Evolutionary conservation across 2,797 vertebrate species (phyloP).

Genomic region (Arctocebus calabarensis): DNA sequence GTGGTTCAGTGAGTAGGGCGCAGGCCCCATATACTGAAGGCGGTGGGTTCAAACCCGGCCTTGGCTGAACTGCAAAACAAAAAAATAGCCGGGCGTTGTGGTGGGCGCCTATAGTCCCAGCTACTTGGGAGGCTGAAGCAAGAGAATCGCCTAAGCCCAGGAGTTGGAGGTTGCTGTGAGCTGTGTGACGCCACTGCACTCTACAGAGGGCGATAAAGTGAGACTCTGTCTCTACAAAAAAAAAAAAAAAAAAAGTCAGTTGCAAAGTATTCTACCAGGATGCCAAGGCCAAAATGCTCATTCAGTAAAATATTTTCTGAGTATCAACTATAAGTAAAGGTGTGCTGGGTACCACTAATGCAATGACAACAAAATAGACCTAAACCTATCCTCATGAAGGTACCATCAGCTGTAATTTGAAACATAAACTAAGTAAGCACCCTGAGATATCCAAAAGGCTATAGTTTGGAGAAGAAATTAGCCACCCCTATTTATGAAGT

Average conservation of each 20-base stretch:
- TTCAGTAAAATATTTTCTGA: slow-evolving; percentile 9
- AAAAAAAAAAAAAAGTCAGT: background rate
- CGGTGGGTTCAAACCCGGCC: no score
- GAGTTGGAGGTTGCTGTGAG: no score
- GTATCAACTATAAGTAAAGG: background rate
- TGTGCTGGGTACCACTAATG: background rate
- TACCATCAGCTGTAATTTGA: background rate
- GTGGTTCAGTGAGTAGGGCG: no score
- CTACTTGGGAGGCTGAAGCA: no score
- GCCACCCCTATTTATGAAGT: background rate
- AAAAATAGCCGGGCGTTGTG: no score
- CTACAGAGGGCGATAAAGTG: no score
- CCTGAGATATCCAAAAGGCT: background rate
- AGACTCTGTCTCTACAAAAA: no score
- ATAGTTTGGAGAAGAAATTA: background rate
- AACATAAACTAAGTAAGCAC: background rate
- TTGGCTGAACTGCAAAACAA: no score
- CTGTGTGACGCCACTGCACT: no score
- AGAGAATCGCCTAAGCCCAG: no score
- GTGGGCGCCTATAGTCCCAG: no score
- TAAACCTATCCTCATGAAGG: background rate
- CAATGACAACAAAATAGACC: background rate
- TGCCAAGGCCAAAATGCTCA: background rate
- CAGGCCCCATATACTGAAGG: no score
- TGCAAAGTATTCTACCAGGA: background rate